A percentile compares a stretch with the other conserved stretches of the same genome.
phyloP scores from a whole-genome alignment of 2,113 vertebrate genomes.

The Eleginops maclovinus region DNA sequence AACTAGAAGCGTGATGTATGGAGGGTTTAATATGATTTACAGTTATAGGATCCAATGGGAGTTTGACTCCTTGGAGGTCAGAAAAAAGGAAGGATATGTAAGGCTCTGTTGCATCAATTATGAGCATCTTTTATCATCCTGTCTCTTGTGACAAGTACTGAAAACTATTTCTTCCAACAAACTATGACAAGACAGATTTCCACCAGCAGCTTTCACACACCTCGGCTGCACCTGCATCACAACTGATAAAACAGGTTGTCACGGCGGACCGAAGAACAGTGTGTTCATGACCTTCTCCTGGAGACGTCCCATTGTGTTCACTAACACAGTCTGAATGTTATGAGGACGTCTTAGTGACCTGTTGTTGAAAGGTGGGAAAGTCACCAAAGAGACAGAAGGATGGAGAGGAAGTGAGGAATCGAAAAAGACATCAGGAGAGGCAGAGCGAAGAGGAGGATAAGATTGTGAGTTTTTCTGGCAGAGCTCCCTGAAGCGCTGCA shows the following conservation, averaged over 20 bases:
- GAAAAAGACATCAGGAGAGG: constrained; percentile 51
- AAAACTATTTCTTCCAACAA: background rate
- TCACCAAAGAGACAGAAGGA: background rate
- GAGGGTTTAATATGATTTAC: too few relatives aligned
- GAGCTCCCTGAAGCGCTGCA: constrained; percentile 41
- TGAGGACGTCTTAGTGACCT: background rate
- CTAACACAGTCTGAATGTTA: background rate
- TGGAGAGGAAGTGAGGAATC: constrained; percentile 30
- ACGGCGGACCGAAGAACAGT: background rate
- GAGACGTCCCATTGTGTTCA: background rate
- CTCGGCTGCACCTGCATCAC: constrained; percentile 9
- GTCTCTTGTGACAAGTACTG: background rate
- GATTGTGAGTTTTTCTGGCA: constrained; percentile 47
- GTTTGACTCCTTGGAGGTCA: background rate
- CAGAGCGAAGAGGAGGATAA: constrained; percentile 40
- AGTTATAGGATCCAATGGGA: background rate
- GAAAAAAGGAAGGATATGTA: background rate
- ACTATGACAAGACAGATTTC: background rate
- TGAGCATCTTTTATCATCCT: background rate
- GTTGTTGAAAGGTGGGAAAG: constrained; percentile 18
- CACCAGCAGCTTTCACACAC: background rate
- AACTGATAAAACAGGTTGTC: background rate
- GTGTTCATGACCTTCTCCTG: constrained; percentile 15
- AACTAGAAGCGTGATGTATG: background rate
- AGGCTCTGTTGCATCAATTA: background rate